These are phyloP conservation scores for Telmatherina bonti DNA, from an alignment of 2,797 vertebrate genomes.

Conservation along the genomic window DNA sequence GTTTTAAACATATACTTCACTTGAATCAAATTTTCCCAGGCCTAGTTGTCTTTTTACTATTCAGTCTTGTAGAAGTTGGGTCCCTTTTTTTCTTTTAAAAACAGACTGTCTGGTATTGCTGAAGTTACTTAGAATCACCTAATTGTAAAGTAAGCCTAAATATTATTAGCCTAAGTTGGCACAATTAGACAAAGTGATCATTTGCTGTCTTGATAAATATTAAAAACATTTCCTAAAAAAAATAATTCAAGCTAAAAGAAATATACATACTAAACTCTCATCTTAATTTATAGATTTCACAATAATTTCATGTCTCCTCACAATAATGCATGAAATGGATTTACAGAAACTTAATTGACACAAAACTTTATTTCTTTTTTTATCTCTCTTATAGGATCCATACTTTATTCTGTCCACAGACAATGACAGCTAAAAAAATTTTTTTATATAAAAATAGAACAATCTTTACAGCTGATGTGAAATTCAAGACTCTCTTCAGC, in stretches of 20 bases:
- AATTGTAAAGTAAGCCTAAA: constrained; percentile 18
- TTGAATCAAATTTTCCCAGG: background rate
- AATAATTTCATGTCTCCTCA: background rate
- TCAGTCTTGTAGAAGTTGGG: constrained; percentile 11
- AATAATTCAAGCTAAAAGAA: background rate
- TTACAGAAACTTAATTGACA: background rate
- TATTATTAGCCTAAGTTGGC: constrained; percentile 10
- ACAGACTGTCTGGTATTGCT: background rate
- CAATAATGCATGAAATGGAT: constrained; percentile 3
- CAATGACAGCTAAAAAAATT: too few species aligned
- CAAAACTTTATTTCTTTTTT: background rate
- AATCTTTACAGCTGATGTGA: too few species aligned
- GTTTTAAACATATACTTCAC: background rate
- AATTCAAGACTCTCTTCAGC: too few species aligned
- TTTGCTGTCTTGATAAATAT: background rate
- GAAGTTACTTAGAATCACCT: background rate
- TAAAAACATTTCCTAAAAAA: too few species aligned
- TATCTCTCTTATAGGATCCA: background rate
- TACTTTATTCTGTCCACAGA: background rate
- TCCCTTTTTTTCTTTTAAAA: constrained; percentile 6
- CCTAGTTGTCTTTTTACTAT: background rate
- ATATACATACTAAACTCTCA: too few species aligned
- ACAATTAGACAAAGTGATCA: constrained; percentile 8
- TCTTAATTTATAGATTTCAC: too few species aligned
- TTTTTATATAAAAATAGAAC: too few species aligned